Evolutionary conservation across 2,888 invertebrate species (phyloP).

Genomic region (Exocentrus adspersus): DNA sequence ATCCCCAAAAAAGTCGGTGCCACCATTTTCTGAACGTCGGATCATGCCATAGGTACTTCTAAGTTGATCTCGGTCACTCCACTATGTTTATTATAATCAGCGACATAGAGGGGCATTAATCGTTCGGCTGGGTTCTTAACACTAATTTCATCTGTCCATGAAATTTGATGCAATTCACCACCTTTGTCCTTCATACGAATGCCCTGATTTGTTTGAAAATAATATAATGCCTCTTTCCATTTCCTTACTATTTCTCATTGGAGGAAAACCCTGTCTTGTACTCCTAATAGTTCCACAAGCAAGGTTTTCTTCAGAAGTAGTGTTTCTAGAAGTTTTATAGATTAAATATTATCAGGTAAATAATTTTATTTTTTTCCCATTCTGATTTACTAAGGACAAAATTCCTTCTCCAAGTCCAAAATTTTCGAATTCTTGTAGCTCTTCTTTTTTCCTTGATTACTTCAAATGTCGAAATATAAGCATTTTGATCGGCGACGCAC

Average conservation of each 20-base stretch:
- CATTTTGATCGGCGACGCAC: conserved; percentile 31
- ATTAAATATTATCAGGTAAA: conserved; percentile 5
- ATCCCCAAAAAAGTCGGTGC: conserved; percentile 14
- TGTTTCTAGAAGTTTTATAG: conserved; percentile 1
- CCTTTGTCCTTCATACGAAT: neutral
- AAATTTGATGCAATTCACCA: neutral
- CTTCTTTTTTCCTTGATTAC: conserved; percentile 42
- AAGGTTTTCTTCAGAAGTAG: neutral
- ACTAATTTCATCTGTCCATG: neutral
- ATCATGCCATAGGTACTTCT: conserved; percentile 21
- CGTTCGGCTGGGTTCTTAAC: neutral
- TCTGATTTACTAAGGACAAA: neutral
- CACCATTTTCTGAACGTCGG: conserved; percentile 19
- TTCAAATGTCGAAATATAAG: conserved; percentile 40
- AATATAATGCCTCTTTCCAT: conserved; percentile 9
- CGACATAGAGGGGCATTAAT: conserved; percentile 14
- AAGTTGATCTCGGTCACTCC: conserved; percentile 20
- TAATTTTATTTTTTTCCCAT: neutral
- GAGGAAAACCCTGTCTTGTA: neutral
- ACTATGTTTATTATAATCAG: conserved; percentile 14
- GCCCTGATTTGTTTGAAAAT: conserved; percentile 5
- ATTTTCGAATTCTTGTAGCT: neutral
- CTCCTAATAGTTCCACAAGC: neutral
- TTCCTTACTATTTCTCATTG: conserved; percentile 11
- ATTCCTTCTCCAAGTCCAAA: conserved; percentile 1